These are phyloP conservation scores for Ia io DNA, from an alignment of 2,113 vertebrate species.

Conservation along the genomic window DNA sequence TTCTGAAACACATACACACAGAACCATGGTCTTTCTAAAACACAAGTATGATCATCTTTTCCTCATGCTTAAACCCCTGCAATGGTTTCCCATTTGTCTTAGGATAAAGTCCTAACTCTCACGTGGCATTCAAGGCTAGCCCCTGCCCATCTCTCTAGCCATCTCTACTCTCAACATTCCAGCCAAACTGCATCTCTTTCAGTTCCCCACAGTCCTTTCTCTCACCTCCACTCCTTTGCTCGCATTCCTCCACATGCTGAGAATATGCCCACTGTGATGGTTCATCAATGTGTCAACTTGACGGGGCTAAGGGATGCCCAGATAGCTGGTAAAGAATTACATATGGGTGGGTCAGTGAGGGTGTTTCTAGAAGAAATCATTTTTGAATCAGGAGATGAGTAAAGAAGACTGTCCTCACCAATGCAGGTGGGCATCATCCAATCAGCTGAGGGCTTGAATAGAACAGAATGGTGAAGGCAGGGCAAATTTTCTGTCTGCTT, in stretches of 20 bases:
- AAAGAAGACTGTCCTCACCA: background rate
- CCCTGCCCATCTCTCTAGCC: background rate
- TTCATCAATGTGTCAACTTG: background rate
- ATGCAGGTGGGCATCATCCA: background rate
- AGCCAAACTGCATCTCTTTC: background rate
- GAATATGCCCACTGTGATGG: background rate
- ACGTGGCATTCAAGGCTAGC: fast-evolving
- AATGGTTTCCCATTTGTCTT: background rate
- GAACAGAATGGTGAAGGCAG: background rate
- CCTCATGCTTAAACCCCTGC: background rate
- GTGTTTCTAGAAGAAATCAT: background rate
- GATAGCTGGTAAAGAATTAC: background rate
- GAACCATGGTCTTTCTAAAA: background rate
- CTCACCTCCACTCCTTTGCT: background rate
- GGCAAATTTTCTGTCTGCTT: background rate
- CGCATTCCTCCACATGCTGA: background rate
- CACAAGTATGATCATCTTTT: background rate
- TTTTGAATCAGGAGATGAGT: background rate
- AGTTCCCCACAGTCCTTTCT: background rate
- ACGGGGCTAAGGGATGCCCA: background rate
- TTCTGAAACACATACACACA: background rate
- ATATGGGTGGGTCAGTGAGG: background rate
- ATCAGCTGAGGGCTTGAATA: background rate
- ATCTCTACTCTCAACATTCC: background rate
- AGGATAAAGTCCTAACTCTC: background rate